Evolutionary conservation across 2,113 vertebrate genomes (phyloP), one percentile per base, ranked within the genome.

Genomic region (Silurus asotus): DNA sequence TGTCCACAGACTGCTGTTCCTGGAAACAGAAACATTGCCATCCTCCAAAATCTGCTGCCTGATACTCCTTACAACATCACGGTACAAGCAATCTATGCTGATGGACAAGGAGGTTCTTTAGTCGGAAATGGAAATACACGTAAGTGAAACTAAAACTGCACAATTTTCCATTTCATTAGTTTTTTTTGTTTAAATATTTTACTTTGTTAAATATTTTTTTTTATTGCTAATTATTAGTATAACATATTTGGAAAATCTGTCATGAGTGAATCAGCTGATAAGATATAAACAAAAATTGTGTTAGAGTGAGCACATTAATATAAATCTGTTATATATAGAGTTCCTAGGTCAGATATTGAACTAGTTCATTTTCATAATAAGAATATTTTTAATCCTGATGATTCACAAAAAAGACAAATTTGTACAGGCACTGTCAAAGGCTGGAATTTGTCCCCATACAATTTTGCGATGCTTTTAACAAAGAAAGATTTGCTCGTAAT

Each of bases 31-130:
- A 99, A 99, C 92, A 99, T 96, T 76, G 96, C 96, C 81, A 94
- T 95, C 72, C 92, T 99, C 45, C 96, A 96, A 85, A 96, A 96
- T 7, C 94, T 99, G 55, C 91, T 93, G 0, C 91, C 97, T 13
- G 97, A 99, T 90, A 99, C 97, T 0, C 96, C 97, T 0, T 99
- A 99, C 92, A 97, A 97, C 96, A 97, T 99, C 87, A 98, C 96
- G 0, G 94, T 99, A 81, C 96, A 97, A 90, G 96, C 97, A 83
- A 81, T 99, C 82, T 99, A 99, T 0, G 94, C 95, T 25, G 98
- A 99, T 86, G 97, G 96, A 28, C 95, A 96, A 28, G 98, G 97
- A 48, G 95, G 96, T 3, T 93, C 95, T 15, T 92, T 99, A 58
- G 96, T 92, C 8, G 98, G 97, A 83, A 96, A 95, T 72, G 98